Base-by-base conservation (phyloP, 1,140 invertebrate genomes). In the Temnothorax curvispinosus region DNA sequence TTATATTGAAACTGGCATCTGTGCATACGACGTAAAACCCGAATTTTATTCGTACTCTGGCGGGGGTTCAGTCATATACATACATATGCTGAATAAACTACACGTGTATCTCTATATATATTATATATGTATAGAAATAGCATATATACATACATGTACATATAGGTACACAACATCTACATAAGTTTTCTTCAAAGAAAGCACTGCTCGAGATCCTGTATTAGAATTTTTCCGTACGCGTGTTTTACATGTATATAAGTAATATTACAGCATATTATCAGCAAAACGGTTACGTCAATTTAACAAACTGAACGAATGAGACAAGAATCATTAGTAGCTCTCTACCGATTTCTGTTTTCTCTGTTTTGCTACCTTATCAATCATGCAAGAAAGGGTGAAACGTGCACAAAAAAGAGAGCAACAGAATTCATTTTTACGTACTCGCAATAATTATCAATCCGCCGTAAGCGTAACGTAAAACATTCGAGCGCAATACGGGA, bases 1-100 rank as follows among this genome's bases (percentile, higher is more conserved):
- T 38, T 41, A 74, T 60, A 84, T 84, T 84, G 80, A 84, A 84
- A 75, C 69, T 60, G 54, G 54, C 80, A 75, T 84, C 54, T 75
- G 69, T 50, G 69, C 80, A 75, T 84, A 74, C 54, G 47, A 84
- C 32, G 69, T 84, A 74, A 84, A 84, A 84, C 69, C 69, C 54
- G 41, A 84, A 84, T 84, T 84, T 74, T 82, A 82, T 82, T 84
- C 69, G 41, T 60, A 21, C n/a, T 60, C 27, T 21, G 47, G n/a
- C 32, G 27, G 52, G 18, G 67, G 38, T 75, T 35, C 67, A 38
- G 67, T 82, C 32, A 84, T 60, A 82, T 47, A 60, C 21, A 74
- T 72, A 58, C 54, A 47, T 64, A 60, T 82, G 72, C 44, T 58
- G 78, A 82, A 71, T 72, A 82, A 82, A 72, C 38, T 72, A 82